Percentiles rank a stretch among this genome's conserved stretches.
These are phyloP conservation scores for Clavelina lepadiformis DNA, from an alignment of 23 tunicate species.

Conservation along the genomic window DNA sequence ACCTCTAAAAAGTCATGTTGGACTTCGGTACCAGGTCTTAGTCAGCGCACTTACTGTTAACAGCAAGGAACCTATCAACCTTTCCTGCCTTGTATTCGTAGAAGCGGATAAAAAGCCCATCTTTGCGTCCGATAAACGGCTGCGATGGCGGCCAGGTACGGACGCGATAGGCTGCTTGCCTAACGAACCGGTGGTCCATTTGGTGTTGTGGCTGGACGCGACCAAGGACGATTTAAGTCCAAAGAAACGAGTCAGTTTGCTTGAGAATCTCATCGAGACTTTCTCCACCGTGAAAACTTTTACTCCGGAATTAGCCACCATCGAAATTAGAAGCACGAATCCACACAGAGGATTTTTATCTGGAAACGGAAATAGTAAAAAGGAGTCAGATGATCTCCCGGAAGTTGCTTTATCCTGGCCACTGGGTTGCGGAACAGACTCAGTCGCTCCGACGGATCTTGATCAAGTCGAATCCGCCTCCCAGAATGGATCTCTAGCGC, in stretches of 20 bases:
- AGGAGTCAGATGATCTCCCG: neutral
- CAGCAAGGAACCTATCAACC: neutral
- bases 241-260: slow-evolving; percentile 11
- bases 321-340: neutral
- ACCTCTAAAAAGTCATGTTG: slow-evolving; percentile 36
- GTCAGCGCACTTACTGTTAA: neutral
- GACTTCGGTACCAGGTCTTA: slow-evolving; percentile 16
- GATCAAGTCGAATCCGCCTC: slow-evolving; percentile 40
- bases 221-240: slow-evolving; percentile 1
- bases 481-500: slow-evolving; percentile 51
- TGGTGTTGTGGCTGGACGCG: slow-evolving; percentile 18
- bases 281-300: neutral
- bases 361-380: slow-evolving; percentile 45
- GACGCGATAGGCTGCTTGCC: slow-evolving; percentile 9
- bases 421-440: slow-evolving; percentile 57
- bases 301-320: neutral
- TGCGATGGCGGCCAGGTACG: neutral
- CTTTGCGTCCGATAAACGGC: neutral
- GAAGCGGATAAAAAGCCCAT: neutral
- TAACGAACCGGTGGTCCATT: slow-evolving; percentile 23
- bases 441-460: slow-evolving; percentile 25
- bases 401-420: slow-evolving; percentile 60
- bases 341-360: slow-evolving; percentile 30
- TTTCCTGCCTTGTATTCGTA: slow-evolving; percentile 36
- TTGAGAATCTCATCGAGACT: neutral